Evolutionary conservation across 2,888 invertebrate genomes (phyloP).

Genomic region (Synergus umbraculus): DNA sequence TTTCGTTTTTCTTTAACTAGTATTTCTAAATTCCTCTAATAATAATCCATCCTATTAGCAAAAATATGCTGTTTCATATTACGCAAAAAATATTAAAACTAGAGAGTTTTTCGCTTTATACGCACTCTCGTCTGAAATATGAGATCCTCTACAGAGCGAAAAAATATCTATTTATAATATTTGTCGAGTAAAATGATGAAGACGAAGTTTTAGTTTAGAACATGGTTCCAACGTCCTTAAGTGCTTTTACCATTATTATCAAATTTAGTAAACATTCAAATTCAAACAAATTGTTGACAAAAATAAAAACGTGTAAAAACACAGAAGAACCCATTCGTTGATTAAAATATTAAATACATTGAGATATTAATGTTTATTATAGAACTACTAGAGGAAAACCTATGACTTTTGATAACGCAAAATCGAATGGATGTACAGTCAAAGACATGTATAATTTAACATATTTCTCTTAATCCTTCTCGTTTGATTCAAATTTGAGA

Average conservation of each 20-base stretch:
- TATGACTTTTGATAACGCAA: background rate
- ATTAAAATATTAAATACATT: background rate
- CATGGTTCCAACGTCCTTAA: background rate
- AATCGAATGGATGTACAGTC: slow-evolving; percentile 42
- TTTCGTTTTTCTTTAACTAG: background rate
- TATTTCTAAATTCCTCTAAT: background rate
- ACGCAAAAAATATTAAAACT: no score
- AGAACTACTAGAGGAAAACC: background rate
- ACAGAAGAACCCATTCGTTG: background rate
- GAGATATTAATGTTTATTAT: background rate
- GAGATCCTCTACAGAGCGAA: no score
- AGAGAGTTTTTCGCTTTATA: no score
- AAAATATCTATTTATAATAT: no score
- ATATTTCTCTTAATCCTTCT: no score
- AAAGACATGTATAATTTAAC: no score
- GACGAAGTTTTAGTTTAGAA: no score
- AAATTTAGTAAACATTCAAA: slow-evolving; percentile 41
- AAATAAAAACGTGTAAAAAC: slow-evolving; percentile 1
- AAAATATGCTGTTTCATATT: background rate
- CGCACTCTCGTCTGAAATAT: no score
- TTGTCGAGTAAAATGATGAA: no score
- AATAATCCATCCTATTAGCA: background rate
- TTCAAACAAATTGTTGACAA: background rate
- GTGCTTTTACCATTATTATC: background rate
- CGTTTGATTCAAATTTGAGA: no score